A percentile compares a stretch with the other conserved stretches of the same genome.
Conservation (phyloP, 2,113 vertebrate genomes). For the Gymnobelideus leadbeateri region DNA sequence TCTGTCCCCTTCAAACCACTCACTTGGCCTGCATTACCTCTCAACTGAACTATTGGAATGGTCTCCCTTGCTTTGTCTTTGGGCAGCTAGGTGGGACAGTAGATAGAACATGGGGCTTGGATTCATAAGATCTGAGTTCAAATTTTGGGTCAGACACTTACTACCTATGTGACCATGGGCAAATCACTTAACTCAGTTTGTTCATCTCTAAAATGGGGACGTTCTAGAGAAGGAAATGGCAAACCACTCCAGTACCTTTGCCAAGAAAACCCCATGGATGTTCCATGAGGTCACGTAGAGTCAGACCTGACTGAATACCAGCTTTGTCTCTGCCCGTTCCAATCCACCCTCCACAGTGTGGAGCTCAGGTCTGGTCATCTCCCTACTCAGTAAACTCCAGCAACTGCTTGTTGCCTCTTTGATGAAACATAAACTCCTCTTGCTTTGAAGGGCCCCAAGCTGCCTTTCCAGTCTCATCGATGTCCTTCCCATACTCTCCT, state of each 20-base stretch:
- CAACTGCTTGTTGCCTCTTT: too few relatives aligned
- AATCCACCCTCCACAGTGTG: too few relatives aligned
- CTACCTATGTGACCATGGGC: neutral
- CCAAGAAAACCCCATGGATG: neutral
- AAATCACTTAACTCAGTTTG: neutral
- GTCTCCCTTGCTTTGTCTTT: too few relatives aligned
- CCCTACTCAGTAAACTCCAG: too few relatives aligned
- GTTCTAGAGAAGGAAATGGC: neutral
- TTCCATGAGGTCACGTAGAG: neutral
- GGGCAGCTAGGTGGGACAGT: neutral
- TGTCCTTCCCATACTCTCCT: too few relatives aligned
- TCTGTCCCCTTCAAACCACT: neutral
- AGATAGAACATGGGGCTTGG: neutral
- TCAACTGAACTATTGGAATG: too few relatives aligned
- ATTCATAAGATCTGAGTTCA: neutral
- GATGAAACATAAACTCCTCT: too few relatives aligned
- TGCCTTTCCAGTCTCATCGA: too few relatives aligned
- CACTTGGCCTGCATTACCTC: neutral
- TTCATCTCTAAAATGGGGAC: neutral
- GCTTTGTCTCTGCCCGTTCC: too few relatives aligned
- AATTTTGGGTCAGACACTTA: neutral
- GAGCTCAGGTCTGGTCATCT: too few relatives aligned
- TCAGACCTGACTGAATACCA: too few relatives aligned
- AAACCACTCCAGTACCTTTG: neutral
- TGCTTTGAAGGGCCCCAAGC: too few relatives aligned